Evolutionary conservation across 2,797 vertebrate species (phyloP), one percentile per base, ranked within the genome.

Genomic region (Botia almorhae): DNA sequence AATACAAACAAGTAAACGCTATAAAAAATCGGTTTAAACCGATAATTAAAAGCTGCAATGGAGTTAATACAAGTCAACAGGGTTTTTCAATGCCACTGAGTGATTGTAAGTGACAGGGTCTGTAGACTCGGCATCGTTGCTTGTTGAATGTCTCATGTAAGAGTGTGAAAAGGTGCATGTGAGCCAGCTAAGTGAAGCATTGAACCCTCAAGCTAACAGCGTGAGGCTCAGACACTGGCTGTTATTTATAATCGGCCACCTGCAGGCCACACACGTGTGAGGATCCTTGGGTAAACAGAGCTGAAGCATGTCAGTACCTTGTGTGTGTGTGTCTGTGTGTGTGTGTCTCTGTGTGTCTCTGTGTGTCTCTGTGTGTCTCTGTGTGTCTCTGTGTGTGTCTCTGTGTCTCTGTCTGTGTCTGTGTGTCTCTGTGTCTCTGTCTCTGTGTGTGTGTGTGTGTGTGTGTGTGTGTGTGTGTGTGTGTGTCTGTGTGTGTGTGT

Each of bases 201-300:
- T 50, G 55, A 70, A 53, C 69, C 53, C 53, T 67, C 63, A 39
- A 68, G 81, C 81, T 75, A 29, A 63, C 80, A 55, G 64, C 83
- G 69, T 16, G 76, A 80, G 81, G 19, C 78, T 74, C 68, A 84
- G 83, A 83, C 82, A 70, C 46, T 33, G 68, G 63, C 70, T 84
- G 78, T 85, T 91, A 88, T 92, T 92, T 91, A 85, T 90, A 91
- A 89, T 76, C 17, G 19, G 82, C 83, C 89, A 90, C 90, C 87
- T 90, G 88, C 87, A 86, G 84, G 78, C 86, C 84, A 81, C 86
- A 87, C 85, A 84, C n/a, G 76, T 89, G 85, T 89, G 71, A 78
- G 74, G 84, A 84, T 81, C 83, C 77, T 86, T 88, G 75, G 76
- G 87, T 87, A 87, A 91, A 89, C 77, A 76, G 81, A 86, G 85